These are phyloP conservation scores for Ctena decussata DNA, from an alignment of 2,888 invertebrate species.

Conservation along the genomic window DNA sequence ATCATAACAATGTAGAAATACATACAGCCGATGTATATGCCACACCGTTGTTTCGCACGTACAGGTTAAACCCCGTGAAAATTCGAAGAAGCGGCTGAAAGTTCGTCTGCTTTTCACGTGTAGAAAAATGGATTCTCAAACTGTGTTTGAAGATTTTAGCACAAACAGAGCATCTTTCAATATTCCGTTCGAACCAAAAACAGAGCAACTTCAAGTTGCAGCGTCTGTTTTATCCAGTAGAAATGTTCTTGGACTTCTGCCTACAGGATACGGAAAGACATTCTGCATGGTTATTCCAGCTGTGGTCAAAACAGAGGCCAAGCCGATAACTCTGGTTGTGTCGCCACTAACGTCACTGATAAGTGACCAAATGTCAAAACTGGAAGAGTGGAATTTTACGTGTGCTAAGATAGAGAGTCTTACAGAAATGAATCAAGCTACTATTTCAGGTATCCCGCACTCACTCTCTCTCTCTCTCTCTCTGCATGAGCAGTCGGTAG, in stretches of 20 bases:
- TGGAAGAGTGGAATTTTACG: neutral
- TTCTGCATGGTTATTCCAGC: slow-evolving; percentile 7
- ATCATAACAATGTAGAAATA: too few relatives aligned
- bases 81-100: too few relatives aligned
- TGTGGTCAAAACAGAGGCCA: neutral
- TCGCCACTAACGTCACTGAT: neutral
- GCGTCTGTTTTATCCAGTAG: neutral
- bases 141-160: too few relatives aligned
- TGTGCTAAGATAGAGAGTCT: slow-evolving; percentile 1
- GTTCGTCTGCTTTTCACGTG: too few relatives aligned
- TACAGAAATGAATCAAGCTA: neutral
- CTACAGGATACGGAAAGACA: slow-evolving; percentile 24
- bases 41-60: too few relatives aligned
- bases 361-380: neutral
- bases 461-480: neutral
- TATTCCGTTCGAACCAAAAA: slow-evolving; percentile 1
- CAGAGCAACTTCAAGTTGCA: slow-evolving; percentile 3
- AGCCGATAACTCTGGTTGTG: slow-evolving; percentile 8
- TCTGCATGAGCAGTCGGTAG: too few relatives aligned
- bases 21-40: too few relatives aligned
- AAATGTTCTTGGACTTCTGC: slow-evolving; percentile 15
- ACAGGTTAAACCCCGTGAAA: too few relatives aligned
- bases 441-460: neutral
- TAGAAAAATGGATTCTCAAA: too few relatives aligned
- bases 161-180: too few relatives aligned